A percentile compares a stretch with the other conserved stretches of the same genome.
Conservation (phyloP, 1,140 invertebrate genomes). For the Drosophila ironensis region DNA sequence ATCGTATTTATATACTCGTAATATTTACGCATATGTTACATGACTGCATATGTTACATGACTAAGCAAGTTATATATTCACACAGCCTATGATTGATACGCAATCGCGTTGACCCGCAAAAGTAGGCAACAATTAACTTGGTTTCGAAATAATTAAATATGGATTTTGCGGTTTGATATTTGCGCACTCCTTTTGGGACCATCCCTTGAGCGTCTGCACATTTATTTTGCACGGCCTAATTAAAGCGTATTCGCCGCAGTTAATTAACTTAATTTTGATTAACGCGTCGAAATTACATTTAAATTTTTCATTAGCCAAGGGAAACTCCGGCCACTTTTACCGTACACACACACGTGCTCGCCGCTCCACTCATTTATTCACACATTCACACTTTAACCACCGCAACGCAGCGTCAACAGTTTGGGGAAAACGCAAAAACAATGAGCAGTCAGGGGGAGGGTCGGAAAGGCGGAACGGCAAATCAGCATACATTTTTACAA, state of each 20-base stretch:
- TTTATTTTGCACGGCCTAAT: constrained; percentile 49
- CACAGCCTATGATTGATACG: too few relatives aligned
- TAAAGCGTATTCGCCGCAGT: constrained; percentile 56
- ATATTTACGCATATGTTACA: too few relatives aligned
- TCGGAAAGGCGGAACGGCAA: constrained; percentile 1
- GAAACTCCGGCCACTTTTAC: constrained; percentile 29
- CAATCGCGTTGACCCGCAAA: too few relatives aligned
- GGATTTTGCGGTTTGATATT: too few relatives aligned
- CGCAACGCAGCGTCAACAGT: constrained; percentile 5
- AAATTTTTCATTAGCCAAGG: constrained; percentile 67
- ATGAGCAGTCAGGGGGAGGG: neutral
- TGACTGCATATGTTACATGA: too few relatives aligned
- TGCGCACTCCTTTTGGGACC: neutral
- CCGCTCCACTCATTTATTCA: constrained; percentile 29
- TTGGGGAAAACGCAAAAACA: neutral
- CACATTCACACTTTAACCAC: constrained; percentile 40
- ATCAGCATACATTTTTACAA: constrained; percentile 42
- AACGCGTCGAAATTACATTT: constrained; percentile 65
- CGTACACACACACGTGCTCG: constrained; percentile 1
- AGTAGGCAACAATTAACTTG: too few relatives aligned
- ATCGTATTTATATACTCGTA: too few relatives aligned
- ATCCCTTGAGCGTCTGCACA: neutral
- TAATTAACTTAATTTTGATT: constrained; percentile 69
- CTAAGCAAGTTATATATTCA: too few relatives aligned
- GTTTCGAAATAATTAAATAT: too few relatives aligned